These are phyloP conservation scores for Coendou prehensilis DNA, from an alignment of 2,797 vertebrate species.

Conservation along the genomic window DNA sequence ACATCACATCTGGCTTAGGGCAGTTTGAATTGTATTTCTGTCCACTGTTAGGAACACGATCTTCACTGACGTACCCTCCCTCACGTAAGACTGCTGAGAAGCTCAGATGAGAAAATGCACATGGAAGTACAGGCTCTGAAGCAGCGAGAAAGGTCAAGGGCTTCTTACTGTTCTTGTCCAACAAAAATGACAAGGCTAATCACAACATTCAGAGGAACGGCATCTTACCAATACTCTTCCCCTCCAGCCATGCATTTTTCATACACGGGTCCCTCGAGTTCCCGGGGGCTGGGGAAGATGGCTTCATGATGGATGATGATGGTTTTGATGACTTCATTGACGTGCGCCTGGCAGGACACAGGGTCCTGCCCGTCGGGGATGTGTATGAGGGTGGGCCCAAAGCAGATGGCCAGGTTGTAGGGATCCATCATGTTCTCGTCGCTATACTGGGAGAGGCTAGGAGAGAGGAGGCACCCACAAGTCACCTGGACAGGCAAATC, in stretches of 20 bases:
- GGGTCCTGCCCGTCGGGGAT: constrained; percentile 98
- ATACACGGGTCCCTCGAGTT: constrained; percentile 97
- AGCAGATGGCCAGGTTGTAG: constrained; percentile 99
- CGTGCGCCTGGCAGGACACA: constrained; percentile 98
- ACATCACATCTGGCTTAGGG: background rate
- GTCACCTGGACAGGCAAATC: constrained; percentile 44
- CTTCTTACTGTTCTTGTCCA: background rate
- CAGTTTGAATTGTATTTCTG: background rate
- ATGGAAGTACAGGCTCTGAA: background rate
- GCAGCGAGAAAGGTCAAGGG: background rate
- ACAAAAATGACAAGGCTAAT: rapidly evolving
- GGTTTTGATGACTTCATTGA: constrained; percentile 99
- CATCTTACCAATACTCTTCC: constrained; percentile 97
- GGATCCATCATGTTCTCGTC: constrained; percentile 99
- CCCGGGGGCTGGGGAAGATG: constrained; percentile 96
- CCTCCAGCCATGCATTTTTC: constrained; percentile 99
- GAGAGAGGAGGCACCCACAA: constrained; percentile 76
- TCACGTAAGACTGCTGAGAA: background rate
- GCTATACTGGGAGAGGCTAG: constrained; percentile 98
- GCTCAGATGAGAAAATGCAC: constrained; percentile 12
- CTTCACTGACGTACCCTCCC: background rate
- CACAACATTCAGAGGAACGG: background rate
- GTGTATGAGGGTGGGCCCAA: constrained; percentile 98
- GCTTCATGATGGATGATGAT: constrained; percentile 97
- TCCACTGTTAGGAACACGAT: background rate